These are phyloP conservation scores for Syngnathus typhle DNA, from an alignment of 2,113 vertebrate genomes.

Conservation along the genomic window DNA sequence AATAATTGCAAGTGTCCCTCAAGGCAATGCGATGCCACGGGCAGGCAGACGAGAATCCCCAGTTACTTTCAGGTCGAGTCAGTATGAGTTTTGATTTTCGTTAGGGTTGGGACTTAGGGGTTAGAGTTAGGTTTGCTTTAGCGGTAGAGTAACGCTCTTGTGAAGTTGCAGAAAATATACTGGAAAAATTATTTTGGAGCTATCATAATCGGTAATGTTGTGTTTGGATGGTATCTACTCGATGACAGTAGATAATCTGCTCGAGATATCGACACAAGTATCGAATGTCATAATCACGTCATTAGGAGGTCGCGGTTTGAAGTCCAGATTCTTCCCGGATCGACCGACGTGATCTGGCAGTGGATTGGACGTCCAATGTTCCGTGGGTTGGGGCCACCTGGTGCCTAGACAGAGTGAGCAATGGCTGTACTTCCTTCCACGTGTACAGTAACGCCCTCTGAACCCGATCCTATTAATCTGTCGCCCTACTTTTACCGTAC, in stretches of 20 bases:
- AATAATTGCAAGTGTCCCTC: background rate
- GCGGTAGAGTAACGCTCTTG: background rate
- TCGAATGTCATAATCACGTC: too few species aligned
- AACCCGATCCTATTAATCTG: slow-evolving; percentile 36
- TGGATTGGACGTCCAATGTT: too few species aligned
- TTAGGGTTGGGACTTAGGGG: background rate
- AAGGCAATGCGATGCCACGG: background rate
- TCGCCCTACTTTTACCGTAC: slow-evolving; percentile 29
- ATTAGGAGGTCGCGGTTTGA: too few species aligned
- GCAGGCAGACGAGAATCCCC: background rate
- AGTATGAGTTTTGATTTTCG: background rate
- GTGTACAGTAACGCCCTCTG: slow-evolving; percentile 15
- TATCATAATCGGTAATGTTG: too few species aligned
- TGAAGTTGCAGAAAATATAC: background rate
- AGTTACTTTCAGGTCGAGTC: background rate
- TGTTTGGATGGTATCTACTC: too few species aligned
- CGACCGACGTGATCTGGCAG: too few species aligned
- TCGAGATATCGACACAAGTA: too few species aligned
- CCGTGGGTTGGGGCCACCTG: slow-evolving; percentile 4
- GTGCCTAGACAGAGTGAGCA: slow-evolving; percentile 37
- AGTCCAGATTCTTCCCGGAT: too few species aligned
- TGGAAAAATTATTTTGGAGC: too few species aligned
- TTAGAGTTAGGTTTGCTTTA: background rate
- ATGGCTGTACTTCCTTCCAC: slow-evolving; percentile 12
- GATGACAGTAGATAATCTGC: too few species aligned